Conservation (phyloP, 2,797 vertebrate species). For the Thalassophryne amazonica region DNA sequence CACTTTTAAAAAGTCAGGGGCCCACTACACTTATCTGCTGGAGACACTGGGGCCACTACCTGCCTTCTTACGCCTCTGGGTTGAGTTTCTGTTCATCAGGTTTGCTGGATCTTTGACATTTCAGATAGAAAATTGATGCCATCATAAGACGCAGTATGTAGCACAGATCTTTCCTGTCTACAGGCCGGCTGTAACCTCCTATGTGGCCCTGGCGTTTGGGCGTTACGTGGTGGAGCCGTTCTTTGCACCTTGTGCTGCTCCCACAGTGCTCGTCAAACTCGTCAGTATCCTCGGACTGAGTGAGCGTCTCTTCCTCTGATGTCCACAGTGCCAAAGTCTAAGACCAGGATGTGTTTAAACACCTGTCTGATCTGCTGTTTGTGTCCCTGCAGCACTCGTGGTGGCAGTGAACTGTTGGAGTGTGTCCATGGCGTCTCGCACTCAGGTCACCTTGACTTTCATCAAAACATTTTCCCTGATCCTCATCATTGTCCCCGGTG, state of each 20-base stretch:
- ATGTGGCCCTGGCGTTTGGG: constrained; percentile 84
- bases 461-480: constrained; percentile 78
- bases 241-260: constrained; percentile 80
- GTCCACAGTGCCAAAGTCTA: too few relatives aligned
- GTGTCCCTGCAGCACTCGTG: constrained; percentile 64
- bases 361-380: too few relatives aligned
- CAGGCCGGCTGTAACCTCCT: constrained; percentile 83
- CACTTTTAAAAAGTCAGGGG: constrained; percentile 73
- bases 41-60: constrained; percentile 83
- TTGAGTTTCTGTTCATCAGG: constrained; percentile 85
- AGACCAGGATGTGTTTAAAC: too few relatives aligned
- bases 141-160: too few relatives aligned
- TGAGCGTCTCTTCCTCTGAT: too few relatives aligned
- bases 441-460: constrained; percentile 74
- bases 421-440: constrained; percentile 74
- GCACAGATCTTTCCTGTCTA: background rate
- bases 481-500: constrained; percentile 80
- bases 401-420: constrained; percentile 84
- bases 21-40: constrained; percentile 81
- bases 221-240: constrained; percentile 86
- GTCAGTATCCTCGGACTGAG: constrained; percentile 82
- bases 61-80: constrained; percentile 87
- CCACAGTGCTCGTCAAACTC: constrained; percentile 73
- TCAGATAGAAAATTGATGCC: background rate
- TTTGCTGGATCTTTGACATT: constrained; percentile 19